phyloP scores from a whole-genome alignment of 2,888 invertebrate species.

The Drosophila niveifrons region DNA sequence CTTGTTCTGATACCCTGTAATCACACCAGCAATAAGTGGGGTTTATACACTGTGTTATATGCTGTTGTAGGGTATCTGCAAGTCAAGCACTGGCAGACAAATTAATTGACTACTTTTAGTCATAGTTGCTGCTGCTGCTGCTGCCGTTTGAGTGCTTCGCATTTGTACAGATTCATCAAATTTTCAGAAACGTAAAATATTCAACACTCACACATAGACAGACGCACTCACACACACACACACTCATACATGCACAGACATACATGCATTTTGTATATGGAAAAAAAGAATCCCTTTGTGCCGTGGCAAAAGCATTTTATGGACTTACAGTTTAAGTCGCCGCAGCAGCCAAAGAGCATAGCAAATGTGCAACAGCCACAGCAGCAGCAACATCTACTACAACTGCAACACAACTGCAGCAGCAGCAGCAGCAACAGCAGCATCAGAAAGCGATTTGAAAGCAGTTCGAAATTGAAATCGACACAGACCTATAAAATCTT shows the following conservation, averaged over 20 bases:
- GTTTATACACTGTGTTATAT: not conserved
- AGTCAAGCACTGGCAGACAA: not conserved
- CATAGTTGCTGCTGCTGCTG: constrained; percentile 31
- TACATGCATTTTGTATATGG: constrained; percentile 12
- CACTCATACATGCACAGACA: constrained; percentile 33
- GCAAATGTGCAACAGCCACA: constrained; percentile 66
- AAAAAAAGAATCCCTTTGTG: constrained; percentile 70
- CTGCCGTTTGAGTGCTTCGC: constrained; percentile 65
- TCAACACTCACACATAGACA: constrained; percentile 53
- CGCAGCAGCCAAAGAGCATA: constrained; percentile 69
- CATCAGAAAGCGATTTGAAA: constrained; percentile 68
- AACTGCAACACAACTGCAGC: constrained; percentile 9
- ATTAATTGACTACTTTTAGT: constrained; percentile 38
- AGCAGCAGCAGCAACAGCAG: constrained; percentile 33
- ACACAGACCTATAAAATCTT: constrained; percentile 68
- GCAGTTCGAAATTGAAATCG: constrained; percentile 76
- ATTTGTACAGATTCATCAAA: constrained; percentile 82
- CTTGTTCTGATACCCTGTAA: constrained; percentile 39
- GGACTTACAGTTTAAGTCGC: constrained; percentile 75
- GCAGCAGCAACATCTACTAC: constrained; percentile 27
- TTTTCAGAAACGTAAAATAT: constrained; percentile 78
- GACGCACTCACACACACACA: constrained; percentile 39
- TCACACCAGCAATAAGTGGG: not conserved
- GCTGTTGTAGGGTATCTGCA: constrained; percentile 29
- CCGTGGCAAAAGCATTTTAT: constrained; percentile 78